A percentile compares a stretch with the other conserved stretches of the same genome.
phyloP scores from a whole-genome alignment of 2,888 invertebrate species.

The Eupeodes luniger region DNA sequence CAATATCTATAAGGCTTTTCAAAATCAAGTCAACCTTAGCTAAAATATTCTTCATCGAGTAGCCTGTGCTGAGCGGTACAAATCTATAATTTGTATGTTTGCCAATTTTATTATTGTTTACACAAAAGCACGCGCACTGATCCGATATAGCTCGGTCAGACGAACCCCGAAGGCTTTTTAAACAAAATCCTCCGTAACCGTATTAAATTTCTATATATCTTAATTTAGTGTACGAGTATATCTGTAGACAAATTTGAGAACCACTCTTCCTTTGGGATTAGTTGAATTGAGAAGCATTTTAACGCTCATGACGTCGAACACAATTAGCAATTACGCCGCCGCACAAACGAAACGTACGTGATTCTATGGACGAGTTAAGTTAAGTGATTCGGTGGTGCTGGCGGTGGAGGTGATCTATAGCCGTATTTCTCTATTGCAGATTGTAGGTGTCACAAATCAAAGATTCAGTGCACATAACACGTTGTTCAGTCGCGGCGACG shows the following conservation, averaged over 20 bases:
- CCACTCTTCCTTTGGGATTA: slow-evolving; percentile 35
- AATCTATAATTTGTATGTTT: slow-evolving; percentile 65
- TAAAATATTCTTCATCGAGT: slow-evolving; percentile 24
- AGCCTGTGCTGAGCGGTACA: slow-evolving; percentile 24
- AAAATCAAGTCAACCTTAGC: slow-evolving; percentile 20
- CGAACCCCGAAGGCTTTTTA: not conserved
- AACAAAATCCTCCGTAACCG: slow-evolving; percentile 9
- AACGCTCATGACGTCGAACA: slow-evolving; percentile 62
- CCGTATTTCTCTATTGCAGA: slow-evolving; percentile 34
- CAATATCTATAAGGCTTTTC: not conserved
- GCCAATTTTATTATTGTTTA: slow-evolving; percentile 14
- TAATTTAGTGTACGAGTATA: slow-evolving; percentile 21
- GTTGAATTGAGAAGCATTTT: slow-evolving; percentile 48
- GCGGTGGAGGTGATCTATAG: slow-evolving; percentile 42
- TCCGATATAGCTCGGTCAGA: slow-evolving; percentile 43
- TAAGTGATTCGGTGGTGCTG: slow-evolving; percentile 39
- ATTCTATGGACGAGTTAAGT: slow-evolving; percentile 38
- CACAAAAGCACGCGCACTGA: not conserved
- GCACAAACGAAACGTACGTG: slow-evolving; percentile 41
- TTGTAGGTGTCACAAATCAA: slow-evolving; percentile 75
- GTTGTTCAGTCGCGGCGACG: not conserved
- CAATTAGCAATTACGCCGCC: slow-evolving; percentile 63
- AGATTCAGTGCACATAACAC: slow-evolving; percentile 59
- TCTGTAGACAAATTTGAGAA: slow-evolving; percentile 37
- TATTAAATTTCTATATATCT: slow-evolving; percentile 64